Percentiles rank a stretch among this genome's conserved stretches.
Conservation (phyloP, 2,888 invertebrate species). For the Leucophenga montana region DNA sequence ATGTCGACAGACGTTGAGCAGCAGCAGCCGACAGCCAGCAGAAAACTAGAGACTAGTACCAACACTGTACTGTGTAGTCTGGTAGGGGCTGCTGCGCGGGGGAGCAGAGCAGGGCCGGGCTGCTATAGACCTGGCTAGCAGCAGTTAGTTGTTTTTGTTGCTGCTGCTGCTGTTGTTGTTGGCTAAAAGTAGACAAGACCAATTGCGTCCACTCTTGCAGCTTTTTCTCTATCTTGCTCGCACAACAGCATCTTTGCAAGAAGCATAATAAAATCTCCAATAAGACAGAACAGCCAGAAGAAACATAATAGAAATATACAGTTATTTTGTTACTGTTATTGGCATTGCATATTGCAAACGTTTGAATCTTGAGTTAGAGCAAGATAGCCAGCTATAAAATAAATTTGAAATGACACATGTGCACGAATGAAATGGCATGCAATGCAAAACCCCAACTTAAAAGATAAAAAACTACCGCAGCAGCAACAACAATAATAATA, state of each 20-base stretch:
- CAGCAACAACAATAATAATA: background rate
- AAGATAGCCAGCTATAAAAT: too few relatives aligned
- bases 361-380: too few relatives aligned
- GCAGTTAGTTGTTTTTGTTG: background rate
- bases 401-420: too few relatives aligned
- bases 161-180: too few relatives aligned
- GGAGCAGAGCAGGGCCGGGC: background rate
- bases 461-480: background rate
- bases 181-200: too few relatives aligned
- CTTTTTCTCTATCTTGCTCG: background rate
- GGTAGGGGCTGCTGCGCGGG: background rate
- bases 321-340: too few relatives aligned
- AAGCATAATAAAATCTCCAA: too few relatives aligned
- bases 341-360: too few relatives aligned
- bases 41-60: background rate
- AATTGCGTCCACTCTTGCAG: background rate
- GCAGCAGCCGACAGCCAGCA: conserved; percentile 7
- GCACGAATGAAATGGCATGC: background rate
- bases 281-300: too few relatives aligned
- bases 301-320: too few relatives aligned
- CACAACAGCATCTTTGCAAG: too few relatives aligned
- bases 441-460: conserved; percentile 5
- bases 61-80: too few relatives aligned
- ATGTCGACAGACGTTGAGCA: conserved; percentile 26
- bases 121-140: background rate